Evolutionary conservation across 2,888 invertebrate genomes (phyloP).

Genomic region (Busseola fusca): DNA sequence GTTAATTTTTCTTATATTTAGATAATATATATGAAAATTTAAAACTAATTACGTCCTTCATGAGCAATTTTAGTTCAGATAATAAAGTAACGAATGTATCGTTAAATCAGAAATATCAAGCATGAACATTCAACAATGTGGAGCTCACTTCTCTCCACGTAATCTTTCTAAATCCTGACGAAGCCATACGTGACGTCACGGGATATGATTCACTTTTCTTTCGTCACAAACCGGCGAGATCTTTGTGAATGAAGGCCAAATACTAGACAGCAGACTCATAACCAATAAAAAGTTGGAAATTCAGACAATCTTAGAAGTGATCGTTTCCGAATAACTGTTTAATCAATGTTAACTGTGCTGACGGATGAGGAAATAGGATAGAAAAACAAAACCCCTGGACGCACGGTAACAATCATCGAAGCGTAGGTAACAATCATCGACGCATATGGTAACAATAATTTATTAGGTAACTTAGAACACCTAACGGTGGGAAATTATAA

Average conservation of each 20-base stretch:
- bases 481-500: too few species aligned
- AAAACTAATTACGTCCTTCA: not conserved
- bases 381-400: not conserved
- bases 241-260: not conserved
- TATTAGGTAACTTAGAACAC: not conserved
- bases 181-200: conserved; percentile 20
- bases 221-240: too few species aligned
- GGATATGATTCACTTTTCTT: conserved; percentile 44
- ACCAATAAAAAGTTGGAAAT: conserved; percentile 7
- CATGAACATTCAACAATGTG: not conserved
- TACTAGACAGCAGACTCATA: not conserved
- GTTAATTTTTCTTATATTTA: not conserved
- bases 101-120: not conserved
- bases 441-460: not conserved
- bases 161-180: not conserved
- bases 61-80: too few species aligned
- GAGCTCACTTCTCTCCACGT: not conserved
- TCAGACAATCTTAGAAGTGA: not conserved
- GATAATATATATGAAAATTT: not conserved
- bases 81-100: not conserved
- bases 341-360: not conserved
- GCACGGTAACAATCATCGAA: too few species aligned
- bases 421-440: not conserved
- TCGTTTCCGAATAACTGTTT: not conserved
- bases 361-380: not conserved